These are phyloP conservation scores for Catocala nupta DNA, from an alignment of 2,888 invertebrate species.

Conservation along the genomic window DNA sequence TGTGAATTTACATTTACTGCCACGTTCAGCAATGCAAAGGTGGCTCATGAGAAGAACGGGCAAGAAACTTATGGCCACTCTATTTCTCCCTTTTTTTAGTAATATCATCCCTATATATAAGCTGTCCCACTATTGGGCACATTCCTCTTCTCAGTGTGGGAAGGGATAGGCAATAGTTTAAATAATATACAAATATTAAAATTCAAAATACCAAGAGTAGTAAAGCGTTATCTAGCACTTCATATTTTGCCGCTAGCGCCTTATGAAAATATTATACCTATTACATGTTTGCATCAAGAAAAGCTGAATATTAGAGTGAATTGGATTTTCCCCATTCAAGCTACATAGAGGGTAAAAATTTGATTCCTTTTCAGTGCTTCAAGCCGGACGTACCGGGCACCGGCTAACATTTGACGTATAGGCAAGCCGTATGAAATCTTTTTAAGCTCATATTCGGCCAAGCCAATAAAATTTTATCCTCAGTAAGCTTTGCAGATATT, in stretches of 20 bases:
- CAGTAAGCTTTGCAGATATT: not conserved
- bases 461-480: slow-evolving; percentile 3
- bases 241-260: slow-evolving; percentile 17
- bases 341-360: slow-evolving; percentile 42
- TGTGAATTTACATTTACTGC: too few species aligned
- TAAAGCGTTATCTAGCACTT: too few species aligned
- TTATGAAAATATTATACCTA: slow-evolving; percentile 30
- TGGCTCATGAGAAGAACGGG: too few species aligned
- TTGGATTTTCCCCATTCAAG: slow-evolving; percentile 49
- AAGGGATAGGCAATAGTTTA: too few species aligned
- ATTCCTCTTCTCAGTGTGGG: too few species aligned
- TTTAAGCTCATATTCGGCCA: slow-evolving; percentile 10
- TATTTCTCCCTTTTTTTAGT: too few species aligned
- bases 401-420: slow-evolving; percentile 17
- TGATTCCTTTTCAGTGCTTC: slow-evolving; percentile 39
- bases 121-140: too few species aligned
- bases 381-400: slow-evolving; percentile 20
- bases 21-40: too few species aligned
- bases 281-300: slow-evolving; percentile 39
- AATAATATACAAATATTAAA: too few species aligned
- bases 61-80: too few species aligned
- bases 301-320: slow-evolving; percentile 51
- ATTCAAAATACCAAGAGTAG: too few species aligned
- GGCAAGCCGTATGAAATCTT: slow-evolving; percentile 8
- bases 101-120: too few species aligned